These are phyloP conservation scores for Eulithis testata DNA, from an alignment of 2,888 invertebrate species.

Conservation along the genomic window DNA sequence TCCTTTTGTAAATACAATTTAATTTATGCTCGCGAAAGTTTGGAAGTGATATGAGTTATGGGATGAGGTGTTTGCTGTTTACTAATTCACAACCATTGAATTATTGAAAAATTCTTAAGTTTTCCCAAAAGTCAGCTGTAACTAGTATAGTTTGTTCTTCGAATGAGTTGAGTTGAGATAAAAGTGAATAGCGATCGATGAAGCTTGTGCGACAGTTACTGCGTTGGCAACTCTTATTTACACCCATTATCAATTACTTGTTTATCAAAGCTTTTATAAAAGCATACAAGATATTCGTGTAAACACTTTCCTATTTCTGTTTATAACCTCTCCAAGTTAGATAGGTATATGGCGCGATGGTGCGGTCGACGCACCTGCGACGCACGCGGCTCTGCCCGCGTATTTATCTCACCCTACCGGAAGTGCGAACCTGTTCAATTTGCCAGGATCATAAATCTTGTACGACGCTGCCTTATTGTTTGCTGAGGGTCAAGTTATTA, in stretches of 20 bases:
- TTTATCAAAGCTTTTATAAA: not conserved
- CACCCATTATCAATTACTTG: too few species aligned
- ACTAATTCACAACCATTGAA: too few species aligned
- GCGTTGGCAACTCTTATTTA: too few species aligned
- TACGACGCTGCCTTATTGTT: conserved; percentile 29
- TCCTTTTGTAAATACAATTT: conserved; percentile 47
- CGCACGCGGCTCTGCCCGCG: conserved; percentile 43
- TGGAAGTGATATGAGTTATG: conserved; percentile 28
- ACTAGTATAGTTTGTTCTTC: too few species aligned
- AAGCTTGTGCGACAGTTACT: too few species aligned
- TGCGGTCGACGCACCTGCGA: conserved; percentile 50
- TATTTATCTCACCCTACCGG: conserved; percentile 59
- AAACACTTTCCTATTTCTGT: not conserved
- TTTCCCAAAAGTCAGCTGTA: too few species aligned
- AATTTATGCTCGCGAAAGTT: conserved; percentile 35
- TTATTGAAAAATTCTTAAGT: too few species aligned
- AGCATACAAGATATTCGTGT: not conserved
- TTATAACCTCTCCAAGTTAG: conserved; percentile 9
- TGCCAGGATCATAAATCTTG: conserved; percentile 26
- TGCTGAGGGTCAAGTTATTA: conserved; percentile 31
- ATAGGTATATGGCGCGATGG: conserved; percentile 28
- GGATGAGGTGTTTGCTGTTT: conserved; percentile 28
- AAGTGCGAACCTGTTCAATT: conserved; percentile 38
- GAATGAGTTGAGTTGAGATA: too few species aligned
- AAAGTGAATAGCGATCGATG: too few species aligned